Evolutionary conservation across 1,140 invertebrate genomes (phyloP).

Genomic region (Zaprionus nigranus): DNA sequence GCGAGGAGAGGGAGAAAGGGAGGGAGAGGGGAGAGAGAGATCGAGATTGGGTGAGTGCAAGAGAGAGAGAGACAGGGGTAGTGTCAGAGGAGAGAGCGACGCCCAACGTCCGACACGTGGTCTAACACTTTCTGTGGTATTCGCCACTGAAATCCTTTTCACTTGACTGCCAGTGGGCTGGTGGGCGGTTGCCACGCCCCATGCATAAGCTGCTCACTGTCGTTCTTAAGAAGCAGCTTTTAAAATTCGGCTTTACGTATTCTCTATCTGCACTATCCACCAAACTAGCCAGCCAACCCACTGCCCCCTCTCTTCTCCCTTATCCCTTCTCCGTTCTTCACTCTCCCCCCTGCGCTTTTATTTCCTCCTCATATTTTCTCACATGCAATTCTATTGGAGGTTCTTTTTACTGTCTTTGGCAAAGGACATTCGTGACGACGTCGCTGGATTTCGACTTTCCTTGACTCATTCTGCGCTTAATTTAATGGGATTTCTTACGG

Average conservation of each 20-base stretch:
- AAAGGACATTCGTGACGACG: slow-evolving; percentile 49
- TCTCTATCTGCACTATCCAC: slow-evolving; percentile 50
- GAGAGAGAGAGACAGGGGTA: background rate
- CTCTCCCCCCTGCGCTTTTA: slow-evolving; percentile 29
- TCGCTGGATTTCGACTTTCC: slow-evolving; percentile 52
- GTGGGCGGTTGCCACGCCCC: slow-evolving; percentile 47
- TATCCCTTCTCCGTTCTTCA: too few relatives aligned
- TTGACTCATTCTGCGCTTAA: slow-evolving; percentile 32
- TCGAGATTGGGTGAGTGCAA: background rate
- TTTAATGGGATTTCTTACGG: slow-evolving; percentile 24
- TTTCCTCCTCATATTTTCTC: slow-evolving; percentile 66
- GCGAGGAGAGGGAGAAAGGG: background rate
- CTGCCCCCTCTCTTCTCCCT: too few relatives aligned
- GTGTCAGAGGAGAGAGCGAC: background rate
- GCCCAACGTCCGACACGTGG: slow-evolving; percentile 69
- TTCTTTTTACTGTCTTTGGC: slow-evolving; percentile 24
- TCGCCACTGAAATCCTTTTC: slow-evolving; percentile 66
- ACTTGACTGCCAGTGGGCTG: slow-evolving; percentile 12
- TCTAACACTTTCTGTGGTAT: slow-evolving; percentile 60
- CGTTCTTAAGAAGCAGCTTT: slow-evolving; percentile 62
- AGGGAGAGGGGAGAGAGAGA: background rate
- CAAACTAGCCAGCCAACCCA: background rate
- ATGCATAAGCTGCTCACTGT: slow-evolving; percentile 53
- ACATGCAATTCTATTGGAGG: slow-evolving; percentile 69
- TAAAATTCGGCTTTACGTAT: slow-evolving; percentile 33